These are phyloP conservation scores for Hydrophis major DNA, from an alignment of 2,797 vertebrate species.

Conservation along the genomic window DNA sequence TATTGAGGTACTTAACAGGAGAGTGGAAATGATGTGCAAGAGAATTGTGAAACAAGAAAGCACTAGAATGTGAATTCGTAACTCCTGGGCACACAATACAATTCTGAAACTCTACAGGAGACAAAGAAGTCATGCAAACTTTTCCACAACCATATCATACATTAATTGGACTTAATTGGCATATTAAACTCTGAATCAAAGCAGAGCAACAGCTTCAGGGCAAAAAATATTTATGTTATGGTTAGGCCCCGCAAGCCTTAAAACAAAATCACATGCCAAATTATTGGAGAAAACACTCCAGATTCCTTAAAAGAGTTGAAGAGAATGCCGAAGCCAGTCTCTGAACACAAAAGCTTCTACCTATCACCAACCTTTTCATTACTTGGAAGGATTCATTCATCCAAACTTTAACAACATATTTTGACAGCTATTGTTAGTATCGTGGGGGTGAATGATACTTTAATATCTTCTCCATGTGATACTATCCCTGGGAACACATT, in stretches of 20 bases:
- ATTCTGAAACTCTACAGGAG: background rate
- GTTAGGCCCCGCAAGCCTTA: too few relatives aligned
- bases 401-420: background rate
- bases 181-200: background rate
- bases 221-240: background rate
- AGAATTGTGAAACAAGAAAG: background rate
- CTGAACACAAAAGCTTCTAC: background rate
- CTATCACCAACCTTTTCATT: background rate
- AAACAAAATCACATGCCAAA: background rate
- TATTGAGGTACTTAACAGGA: background rate
- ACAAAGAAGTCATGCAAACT: background rate
- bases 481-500: background rate
- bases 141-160: background rate
- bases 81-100: background rate
- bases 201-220: constrained; percentile 9
- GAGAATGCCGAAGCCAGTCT: background rate
- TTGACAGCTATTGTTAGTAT: background rate
- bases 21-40: constrained; percentile 1
- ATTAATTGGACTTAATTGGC: constrained; percentile 12
- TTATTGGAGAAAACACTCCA: background rate
- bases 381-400: background rate
- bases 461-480: background rate
- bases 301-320: background rate
- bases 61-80: background rate
- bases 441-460: background rate